A percentile compares a stretch with the other conserved stretches of the same genome.
These are phyloP conservation scores for Scophthalmus maximus DNA, from an alignment of 2,113 vertebrate genomes.

Conservation along the genomic window DNA sequence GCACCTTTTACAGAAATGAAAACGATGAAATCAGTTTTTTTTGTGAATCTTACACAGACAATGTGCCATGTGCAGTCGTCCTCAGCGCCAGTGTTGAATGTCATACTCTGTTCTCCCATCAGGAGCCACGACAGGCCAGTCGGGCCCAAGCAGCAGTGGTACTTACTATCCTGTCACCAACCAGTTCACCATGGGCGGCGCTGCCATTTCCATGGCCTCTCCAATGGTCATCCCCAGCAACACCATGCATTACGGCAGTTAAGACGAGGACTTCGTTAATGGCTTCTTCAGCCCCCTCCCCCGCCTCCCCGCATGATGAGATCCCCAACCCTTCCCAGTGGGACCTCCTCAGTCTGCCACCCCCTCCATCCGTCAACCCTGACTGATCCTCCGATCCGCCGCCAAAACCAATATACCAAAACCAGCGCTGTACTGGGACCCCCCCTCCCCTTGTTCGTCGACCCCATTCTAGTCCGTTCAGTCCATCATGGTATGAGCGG, in stretches of 20 bases:
- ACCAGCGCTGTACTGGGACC: slow-evolving; percentile 74
- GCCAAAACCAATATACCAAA: slow-evolving; percentile 88
- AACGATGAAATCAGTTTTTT: neutral
- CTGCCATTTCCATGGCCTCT: slow-evolving; percentile 95
- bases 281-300: slow-evolving; percentile 36
- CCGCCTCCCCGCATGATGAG: slow-evolving; percentile 67
- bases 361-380: slow-evolving; percentile 35
- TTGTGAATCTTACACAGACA: neutral
- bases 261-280: slow-evolving; percentile 70
- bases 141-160: slow-evolving; percentile 84
- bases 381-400: slow-evolving; percentile 68
- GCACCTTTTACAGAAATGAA: neutral
- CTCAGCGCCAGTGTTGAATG: neutral
- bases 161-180: slow-evolving; percentile 91
- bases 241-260: slow-evolving; percentile 97
- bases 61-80: neutral
- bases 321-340: slow-evolving; percentile 39
- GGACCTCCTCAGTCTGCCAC: slow-evolving; percentile 49
- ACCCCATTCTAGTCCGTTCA: slow-evolving; percentile 18
- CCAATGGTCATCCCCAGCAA: slow-evolving; percentile 95
- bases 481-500: slow-evolving; percentile 40
- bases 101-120: slow-evolving; percentile 22
- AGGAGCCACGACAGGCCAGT: slow-evolving; percentile 86
- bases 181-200: slow-evolving; percentile 95
- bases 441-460: slow-evolving; percentile 15